Base-by-base conservation (phyloP, 2,797 vertebrate species). In the Enteromius afrohamiltoni region DNA sequence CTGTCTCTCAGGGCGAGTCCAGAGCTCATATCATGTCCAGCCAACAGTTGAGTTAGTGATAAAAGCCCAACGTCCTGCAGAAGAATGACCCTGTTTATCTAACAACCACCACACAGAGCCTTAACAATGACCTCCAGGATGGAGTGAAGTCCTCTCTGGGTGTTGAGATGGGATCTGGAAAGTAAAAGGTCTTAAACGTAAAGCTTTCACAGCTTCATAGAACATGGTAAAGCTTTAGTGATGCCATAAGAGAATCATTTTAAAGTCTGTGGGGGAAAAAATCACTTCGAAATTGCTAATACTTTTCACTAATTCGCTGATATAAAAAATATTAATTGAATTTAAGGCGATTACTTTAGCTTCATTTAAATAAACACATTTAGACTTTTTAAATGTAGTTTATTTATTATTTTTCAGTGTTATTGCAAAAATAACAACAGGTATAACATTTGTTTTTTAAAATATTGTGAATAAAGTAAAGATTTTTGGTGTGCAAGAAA, bases 1-100 rank as follows among this genome's bases (percentile, higher is more conserved):
- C 73, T 8, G 67, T 37, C 7, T 64, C 60, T 65, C 62, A 19
- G 62, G 62, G 62, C 6, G 62, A 65, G 62, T 65, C 16, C 62
- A 65, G 16, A 65, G n/a, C 49, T 60, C 34, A 68, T 65, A 69
- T 55, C 49, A 77, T 62, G 65, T 82, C 53, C 13, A 8, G 78
- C 65, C 42, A 82, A 37, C 49, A 21, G 65, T 62, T 45, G 14
- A 60, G 85, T 86, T 85, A 86, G 85, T 80, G 40, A 88, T 87
- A 85, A 77, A 58, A 79, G 53, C 49, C 79, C 13, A 51, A 42
- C 65, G 29, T 69, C 79, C 37, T 37, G 49, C 49, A 47, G 40
- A 49, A 6, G 29, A 73, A 74, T 23, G 58, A 68, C 34, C 45
- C 49, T 1, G 16, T 19, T 65, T 19, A 65, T 65, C 62, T 65